Evolutionary conservation across 2,888 invertebrate genomes (phyloP).

Genomic region (Hemicrepidius hirtus): DNA sequence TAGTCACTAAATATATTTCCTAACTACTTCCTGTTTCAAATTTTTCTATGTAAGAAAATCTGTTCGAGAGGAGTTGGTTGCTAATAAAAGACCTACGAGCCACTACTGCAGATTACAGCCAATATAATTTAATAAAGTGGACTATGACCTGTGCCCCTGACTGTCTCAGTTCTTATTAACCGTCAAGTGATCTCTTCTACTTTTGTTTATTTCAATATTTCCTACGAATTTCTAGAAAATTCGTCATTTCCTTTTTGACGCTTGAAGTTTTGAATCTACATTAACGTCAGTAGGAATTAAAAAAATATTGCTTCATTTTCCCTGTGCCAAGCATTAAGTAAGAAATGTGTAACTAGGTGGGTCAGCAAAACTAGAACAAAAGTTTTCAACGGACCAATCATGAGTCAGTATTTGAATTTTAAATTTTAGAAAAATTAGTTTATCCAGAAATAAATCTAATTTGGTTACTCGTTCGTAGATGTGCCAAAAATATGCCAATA

Average conservation of each 20-base stretch:
- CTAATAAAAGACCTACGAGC: slow-evolving; percentile 9
- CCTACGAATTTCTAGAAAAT: background rate
- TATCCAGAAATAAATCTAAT: too few relatives aligned
- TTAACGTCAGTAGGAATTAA: too few relatives aligned
- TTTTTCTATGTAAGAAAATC: background rate
- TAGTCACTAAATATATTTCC: background rate
- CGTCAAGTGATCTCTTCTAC: background rate
- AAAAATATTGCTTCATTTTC: too few relatives aligned
- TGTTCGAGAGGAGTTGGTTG: background rate
- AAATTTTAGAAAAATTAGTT: too few relatives aligned
- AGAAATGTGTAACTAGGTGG: too few relatives aligned
- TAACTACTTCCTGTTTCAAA: background rate
- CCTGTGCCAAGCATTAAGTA: too few relatives aligned
- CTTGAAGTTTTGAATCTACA: too few relatives aligned
- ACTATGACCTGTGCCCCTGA: slow-evolving; percentile 19
- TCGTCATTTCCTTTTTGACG: background rate
- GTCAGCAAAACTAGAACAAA: too few relatives aligned
- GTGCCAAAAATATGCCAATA: too few relatives aligned
- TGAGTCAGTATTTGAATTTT: too few relatives aligned
- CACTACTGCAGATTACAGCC: slow-evolving; percentile 21
- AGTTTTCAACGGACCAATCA: too few relatives aligned
- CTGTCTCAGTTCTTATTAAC: slow-evolving; percentile 19
- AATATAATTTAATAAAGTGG: slow-evolving; percentile 35
- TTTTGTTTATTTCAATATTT: background rate
- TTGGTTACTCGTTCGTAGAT: too few relatives aligned